These are phyloP conservation scores for Himalopsyche phryganea DNA, from an alignment of 1,140 invertebrate species.

Conservation along the genomic window DNA sequence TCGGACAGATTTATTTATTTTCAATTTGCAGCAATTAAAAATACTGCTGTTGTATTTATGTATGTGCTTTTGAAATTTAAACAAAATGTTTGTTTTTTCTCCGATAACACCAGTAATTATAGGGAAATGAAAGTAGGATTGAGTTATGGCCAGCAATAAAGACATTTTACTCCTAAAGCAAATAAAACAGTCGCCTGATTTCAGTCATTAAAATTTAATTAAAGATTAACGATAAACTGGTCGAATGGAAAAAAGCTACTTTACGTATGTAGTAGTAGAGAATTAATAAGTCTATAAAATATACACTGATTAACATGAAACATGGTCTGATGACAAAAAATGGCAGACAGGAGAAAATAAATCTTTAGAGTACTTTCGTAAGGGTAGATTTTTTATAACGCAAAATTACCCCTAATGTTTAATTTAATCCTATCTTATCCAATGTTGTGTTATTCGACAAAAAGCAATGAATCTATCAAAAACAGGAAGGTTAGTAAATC, in stretches of 20 bases:
- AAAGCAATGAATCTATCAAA: constrained; percentile 35
- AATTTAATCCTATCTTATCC: constrained; percentile 36
- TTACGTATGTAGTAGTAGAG: constrained; percentile 14
- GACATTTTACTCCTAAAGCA: constrained; percentile 16
- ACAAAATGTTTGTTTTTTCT: not conserved
- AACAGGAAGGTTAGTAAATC: constrained; percentile 10
- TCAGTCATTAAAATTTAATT: constrained; percentile 32
- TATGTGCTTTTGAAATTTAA: too few species aligned
- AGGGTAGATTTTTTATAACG: constrained; percentile 30
- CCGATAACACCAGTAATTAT: constrained; percentile 1
- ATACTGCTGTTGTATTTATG: too few species aligned
- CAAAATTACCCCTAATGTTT: constrained; percentile 34
- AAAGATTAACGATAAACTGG: constrained; percentile 29
- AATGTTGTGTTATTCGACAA: constrained; percentile 34
- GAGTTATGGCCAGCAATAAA: constrained; percentile 22
- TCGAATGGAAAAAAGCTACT: constrained; percentile 24
- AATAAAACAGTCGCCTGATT: constrained; percentile 21
- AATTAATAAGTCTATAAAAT: constrained; percentile 13
- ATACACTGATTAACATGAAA: constrained; percentile 14
- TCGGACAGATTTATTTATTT: too few species aligned
- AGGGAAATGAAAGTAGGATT: not conserved
- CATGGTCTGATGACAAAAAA: constrained; percentile 15
- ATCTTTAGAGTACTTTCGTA: not conserved
- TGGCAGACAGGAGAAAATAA: constrained; percentile 1
- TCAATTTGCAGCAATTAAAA: too few species aligned